Conservation (phyloP, 2,113 vertebrate species). For the Ciconia maguari region DNA sequence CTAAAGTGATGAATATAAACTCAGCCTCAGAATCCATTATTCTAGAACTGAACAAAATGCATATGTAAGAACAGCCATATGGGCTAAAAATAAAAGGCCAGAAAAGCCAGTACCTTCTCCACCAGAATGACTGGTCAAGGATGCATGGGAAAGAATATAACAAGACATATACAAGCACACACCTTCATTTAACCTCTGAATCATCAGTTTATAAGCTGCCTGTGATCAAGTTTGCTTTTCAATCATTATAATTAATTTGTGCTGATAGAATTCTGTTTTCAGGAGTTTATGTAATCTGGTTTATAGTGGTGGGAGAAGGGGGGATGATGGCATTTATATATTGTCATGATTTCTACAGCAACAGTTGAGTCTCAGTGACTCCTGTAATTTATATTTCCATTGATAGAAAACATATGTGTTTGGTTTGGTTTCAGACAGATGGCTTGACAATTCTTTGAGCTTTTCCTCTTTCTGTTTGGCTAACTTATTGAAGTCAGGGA, state of each 20-base stretch:
- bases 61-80: fast-evolving
- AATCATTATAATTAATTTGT: not conserved
- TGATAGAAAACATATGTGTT: not conserved
- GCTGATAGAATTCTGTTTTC: not conserved
- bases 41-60: not conserved
- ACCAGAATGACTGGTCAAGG: not conserved
- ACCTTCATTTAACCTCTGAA: not conserved
- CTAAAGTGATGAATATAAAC: not conserved
- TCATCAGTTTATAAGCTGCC: not conserved
- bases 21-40: not conserved
- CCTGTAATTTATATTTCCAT: not conserved
- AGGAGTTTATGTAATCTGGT: not conserved
- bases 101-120: not conserved
- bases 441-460: not conserved
- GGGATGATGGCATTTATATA: not conserved
- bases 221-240: not conserved
- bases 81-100: not conserved
- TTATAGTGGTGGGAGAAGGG: not conserved
- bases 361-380: not conserved
- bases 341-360: not conserved
- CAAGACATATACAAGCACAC: not conserved
- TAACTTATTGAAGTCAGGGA: not conserved
- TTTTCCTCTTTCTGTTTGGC: not conserved
- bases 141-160: not conserved
- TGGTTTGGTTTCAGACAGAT: not conserved